Evolutionary conservation across 2,888 invertebrate species (phyloP), one percentile per base, ranked within the genome.

Genomic region (Lycia hirtaria): DNA sequence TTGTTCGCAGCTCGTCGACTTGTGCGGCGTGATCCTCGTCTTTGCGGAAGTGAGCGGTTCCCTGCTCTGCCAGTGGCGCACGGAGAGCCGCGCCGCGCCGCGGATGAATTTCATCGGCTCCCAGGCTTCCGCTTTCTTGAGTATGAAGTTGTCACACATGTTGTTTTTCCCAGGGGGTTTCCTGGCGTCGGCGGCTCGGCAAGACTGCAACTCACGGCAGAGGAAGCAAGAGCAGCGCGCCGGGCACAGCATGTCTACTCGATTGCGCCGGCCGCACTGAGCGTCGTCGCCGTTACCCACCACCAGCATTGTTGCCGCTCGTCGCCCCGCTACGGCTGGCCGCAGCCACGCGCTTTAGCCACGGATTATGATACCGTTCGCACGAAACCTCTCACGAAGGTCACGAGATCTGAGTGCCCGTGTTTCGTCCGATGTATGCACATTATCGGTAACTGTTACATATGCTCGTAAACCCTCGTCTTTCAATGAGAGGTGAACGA

Each of bases 181-280:
- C 65, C 88, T 81, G 45, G 88, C 83, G 68, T 90, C 90, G 12
- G 90, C 89, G 63, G 93, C 93, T 65, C 93, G 93, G 78, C 93
- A 94, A 69, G 93, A 94, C 72, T 93, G 94, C 71, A 96, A 85
- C 81, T 96, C 96, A 66, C 95, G 93, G 82, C 96, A 96, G 76
- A 96, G 92, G 77, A 95, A 94, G 87, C 96, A 96, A 71, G 92
- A 92, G 85, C 96, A 96, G 73, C 95, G 94, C 92, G 94, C 93
- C 74, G 93, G 92, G 89, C 95, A 95, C 91, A 93, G 94, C 95
- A 95, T 95, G 80, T 80, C 89, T 80, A 80, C 73, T 81, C 82
- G 81, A 76, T 74, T 76, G 89, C 83, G 82, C 78, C 85, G 85
- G 82, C 76, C 81, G 83, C 87, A 88, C 89, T 88, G 86, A 80